Percentiles rank a stretch among this genome's conserved stretches.
phyloP scores from a whole-genome alignment of 2,888 invertebrate genomes.

The Phyllotreta striolata region DNA sequence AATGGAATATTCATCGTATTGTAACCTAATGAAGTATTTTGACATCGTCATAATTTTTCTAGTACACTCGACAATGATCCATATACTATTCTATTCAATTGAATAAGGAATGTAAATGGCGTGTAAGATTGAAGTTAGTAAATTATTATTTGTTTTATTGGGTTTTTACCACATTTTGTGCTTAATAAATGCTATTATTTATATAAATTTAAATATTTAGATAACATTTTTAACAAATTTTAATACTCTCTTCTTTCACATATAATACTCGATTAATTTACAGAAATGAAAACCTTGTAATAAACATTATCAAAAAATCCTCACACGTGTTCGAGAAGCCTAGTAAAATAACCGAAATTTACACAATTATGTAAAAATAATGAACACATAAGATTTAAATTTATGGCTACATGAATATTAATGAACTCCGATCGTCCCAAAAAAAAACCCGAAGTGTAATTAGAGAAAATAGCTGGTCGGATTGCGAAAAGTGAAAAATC shows the following conservation, averaged over 20 bases:
- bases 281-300: not conserved
- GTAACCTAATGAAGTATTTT: constrained; percentile 13
- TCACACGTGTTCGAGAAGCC: constrained; percentile 2
- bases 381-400: constrained; percentile 2
- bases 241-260: no score
- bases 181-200: no score
- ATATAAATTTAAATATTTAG: no score
- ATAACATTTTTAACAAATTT: no score
- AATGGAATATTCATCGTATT: constrained; percentile 12
- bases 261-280: no score
- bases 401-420: constrained; percentile 3
- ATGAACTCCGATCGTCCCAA: not conserved
- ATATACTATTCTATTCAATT: no score
- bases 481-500: not conserved
- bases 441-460: not conserved
- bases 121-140: no score
- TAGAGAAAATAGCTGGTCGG: not conserved
- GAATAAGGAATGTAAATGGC: no score
- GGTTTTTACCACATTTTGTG: no score
- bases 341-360: constrained; percentile 8
- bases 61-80: no score
- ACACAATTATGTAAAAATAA: constrained; percentile 15
- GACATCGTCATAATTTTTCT: no score
- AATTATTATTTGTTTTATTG: no score
- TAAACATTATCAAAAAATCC: constrained; percentile 1